A percentile compares a stretch with the other conserved stretches of the same genome.
Conservation (phyloP, 2,113 vertebrate genomes). For the Stegostoma tigrinum region DNA sequence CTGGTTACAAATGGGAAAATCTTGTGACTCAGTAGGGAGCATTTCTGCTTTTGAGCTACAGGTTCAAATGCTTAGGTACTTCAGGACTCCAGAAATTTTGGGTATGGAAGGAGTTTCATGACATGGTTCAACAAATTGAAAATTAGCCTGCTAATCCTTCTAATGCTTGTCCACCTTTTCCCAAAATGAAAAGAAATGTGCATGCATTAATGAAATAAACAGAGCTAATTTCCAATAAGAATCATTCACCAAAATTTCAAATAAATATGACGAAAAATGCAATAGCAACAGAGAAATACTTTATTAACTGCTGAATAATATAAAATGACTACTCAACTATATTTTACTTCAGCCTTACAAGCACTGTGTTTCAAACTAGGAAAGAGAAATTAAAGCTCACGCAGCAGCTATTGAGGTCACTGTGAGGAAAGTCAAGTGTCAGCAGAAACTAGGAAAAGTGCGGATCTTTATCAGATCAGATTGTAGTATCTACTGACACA, state of each 20-base stretch:
- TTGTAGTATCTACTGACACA: not conserved
- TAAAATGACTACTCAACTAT: not conserved
- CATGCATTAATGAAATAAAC: no score
- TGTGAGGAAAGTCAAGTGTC: slow-evolving; percentile 15
- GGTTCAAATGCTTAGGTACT: no score
- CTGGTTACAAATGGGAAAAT: not conserved
- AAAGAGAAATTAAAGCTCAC: not conserved
- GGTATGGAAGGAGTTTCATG: no score
- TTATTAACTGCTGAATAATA: not conserved
- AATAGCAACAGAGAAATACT: not conserved
- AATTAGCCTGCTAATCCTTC: no score
- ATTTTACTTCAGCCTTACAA: not conserved
- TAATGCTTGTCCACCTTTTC: no score
- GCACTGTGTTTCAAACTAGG: not conserved
- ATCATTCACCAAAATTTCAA: no score
- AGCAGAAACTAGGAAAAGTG: not conserved
- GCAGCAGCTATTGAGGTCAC: not conserved
- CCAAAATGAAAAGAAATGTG: no score
- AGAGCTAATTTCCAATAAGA: no score
- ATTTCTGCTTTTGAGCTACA: no score
- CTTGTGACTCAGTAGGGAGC: no score
- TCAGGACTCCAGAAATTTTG: no score
- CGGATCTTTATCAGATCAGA: not conserved
- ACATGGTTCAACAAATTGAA: no score
- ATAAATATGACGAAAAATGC: not conserved